Base-by-base conservation (phyloP, 2,797 vertebrate species). In the Microctenopoma steveboyesi region DNA sequence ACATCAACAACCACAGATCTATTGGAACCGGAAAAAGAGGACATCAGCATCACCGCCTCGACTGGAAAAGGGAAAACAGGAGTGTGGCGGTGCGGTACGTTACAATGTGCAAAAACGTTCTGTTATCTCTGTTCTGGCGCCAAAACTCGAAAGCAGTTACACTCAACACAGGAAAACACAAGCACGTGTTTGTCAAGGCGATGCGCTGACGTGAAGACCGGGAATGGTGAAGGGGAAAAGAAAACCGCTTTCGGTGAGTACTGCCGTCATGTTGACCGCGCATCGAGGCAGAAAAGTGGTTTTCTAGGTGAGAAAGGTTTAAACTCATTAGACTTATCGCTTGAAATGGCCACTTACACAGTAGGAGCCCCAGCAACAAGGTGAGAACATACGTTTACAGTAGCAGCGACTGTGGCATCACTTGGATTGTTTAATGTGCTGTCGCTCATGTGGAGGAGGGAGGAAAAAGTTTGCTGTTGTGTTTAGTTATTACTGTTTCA, bases 1-100 rank as follows among this genome's bases (percentile, higher is more conserved):
- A 90, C 87, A 91, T 85, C 56, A 81, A 92, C 88, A 92, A 90
- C 81, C 88, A 92, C 88, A 72, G 78, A 78, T 78, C 87, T 90
- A 91, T 47, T 69, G 78, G 63, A 81, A 80, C 84, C 69, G 82
- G 76, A 81, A 72, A 57, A 74, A 77, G 72, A 74, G 53, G 76
- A 85, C 77, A 30, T 77, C 77, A 18, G 78, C 11, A 39, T 58
- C 70, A 55, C 74, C 81, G 42, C 69, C 77, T 71, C 51, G 5
- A 46, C 64, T 49, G 13, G 3, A 40, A 30, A 58, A n/a, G 35
- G 13, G 18, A 25, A 1, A 7, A 16, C 14, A 3, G 8, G 22
- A 47, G 14, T 61, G 40, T 48, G 58, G 55, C 5, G 54, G 22
- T 6, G 48, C 18, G 9, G 46, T 25, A 48, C 50, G 42, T 69